A percentile compares a stretch with the other conserved stretches of the same genome.
phyloP scores from a whole-genome alignment of 2,113 vertebrate genomes.

The Toxotes chatareus region DNA sequence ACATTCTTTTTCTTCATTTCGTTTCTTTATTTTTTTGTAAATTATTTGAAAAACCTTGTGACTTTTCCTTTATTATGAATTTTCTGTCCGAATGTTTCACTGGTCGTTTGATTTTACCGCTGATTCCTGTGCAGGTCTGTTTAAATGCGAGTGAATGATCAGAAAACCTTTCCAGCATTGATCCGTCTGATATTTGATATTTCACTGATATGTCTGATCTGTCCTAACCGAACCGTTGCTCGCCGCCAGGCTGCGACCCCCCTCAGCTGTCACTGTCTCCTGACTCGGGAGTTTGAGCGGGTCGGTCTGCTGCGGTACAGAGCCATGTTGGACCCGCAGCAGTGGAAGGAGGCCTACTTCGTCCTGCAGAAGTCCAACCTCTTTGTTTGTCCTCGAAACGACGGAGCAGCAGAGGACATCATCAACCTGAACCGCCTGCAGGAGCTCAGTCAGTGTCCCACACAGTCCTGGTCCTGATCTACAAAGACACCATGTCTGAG shows the following conservation, averaged over 20 bases:
- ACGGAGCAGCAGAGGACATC: conserved; percentile 91
- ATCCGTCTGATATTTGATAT: too few relatives aligned
- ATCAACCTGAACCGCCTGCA: conserved; percentile 95
- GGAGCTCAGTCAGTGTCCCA: conserved; percentile 91
- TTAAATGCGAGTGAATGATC: too few relatives aligned
- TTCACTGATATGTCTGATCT: too few relatives aligned
- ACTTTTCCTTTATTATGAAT: too few relatives aligned
- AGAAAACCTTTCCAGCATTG: too few relatives aligned
- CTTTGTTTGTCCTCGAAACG: conserved; percentile 89
- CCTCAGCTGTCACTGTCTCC: conserved; percentile 92
- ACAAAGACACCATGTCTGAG: background rate
- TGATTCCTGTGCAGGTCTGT: too few relatives aligned
- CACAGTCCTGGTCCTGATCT: conserved; percentile 2
- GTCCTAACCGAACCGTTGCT: too few relatives aligned
- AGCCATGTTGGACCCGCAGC: conserved; percentile 91
- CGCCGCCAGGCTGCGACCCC: conserved; percentile 89
- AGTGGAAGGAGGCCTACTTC: conserved; percentile 93
- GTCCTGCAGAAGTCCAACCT: conserved; percentile 96
- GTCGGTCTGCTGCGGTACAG: conserved; percentile 92
- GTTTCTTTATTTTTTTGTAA: too few relatives aligned
- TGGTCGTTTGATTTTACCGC: too few relatives aligned
- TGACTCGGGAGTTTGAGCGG: conserved; percentile 92
- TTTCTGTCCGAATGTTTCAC: too few relatives aligned
- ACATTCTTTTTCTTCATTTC: too few relatives aligned
- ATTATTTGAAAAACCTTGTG: too few relatives aligned